Base-by-base conservation (phyloP, 2,113 vertebrate species). In the Galemys pyrenaicus region DNA sequence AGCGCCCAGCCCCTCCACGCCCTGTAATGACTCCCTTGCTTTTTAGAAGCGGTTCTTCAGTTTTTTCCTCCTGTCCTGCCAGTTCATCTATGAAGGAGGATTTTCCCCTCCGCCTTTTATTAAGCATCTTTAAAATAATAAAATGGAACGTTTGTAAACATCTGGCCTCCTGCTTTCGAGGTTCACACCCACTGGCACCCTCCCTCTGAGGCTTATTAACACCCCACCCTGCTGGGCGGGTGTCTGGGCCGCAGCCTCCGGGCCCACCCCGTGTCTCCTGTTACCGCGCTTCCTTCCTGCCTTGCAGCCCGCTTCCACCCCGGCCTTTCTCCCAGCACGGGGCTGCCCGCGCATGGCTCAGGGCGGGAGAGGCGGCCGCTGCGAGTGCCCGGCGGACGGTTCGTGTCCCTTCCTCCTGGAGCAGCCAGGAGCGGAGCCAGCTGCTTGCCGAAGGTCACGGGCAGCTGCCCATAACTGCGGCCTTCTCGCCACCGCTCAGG, bases 121-220 rank as follows among this genome's bases (percentile, higher is more conserved):
- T 95, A 75, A 74, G 71, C 75, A 79, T 30, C 78, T 97, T 77
- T 39, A 37, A 95, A 89, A 87, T 78, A 94, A 87, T 81, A 84
- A 85, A 94, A 78, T 81, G 92, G 93, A 87, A 17, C 77, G 62
- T 64, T 84, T 85, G 83, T 35, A 54, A 44, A 65, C 89, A 64
- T 80, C 78, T 81, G 84, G 89, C 67, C 81, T 89, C 75, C 16
- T 89, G 93, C 95, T 96, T 96, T 95, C 96, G 86, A 95, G 94
- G 95, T 71, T 96, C 93, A 96, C 94, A 94, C 96, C 86, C 91
- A 82, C 32, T 62, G 85, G 58, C 67, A 4, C 44, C 81, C 70
- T 92, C 37, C 39, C 44, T 79, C 17, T 32, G 91, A 94, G 94
- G 70, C 60, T 93, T 35, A 22, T 64, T 73, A 62, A 67, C 64